phyloP scores from a whole-genome alignment of 1,140 invertebrate species.

The Bacillus rossius region DNA sequence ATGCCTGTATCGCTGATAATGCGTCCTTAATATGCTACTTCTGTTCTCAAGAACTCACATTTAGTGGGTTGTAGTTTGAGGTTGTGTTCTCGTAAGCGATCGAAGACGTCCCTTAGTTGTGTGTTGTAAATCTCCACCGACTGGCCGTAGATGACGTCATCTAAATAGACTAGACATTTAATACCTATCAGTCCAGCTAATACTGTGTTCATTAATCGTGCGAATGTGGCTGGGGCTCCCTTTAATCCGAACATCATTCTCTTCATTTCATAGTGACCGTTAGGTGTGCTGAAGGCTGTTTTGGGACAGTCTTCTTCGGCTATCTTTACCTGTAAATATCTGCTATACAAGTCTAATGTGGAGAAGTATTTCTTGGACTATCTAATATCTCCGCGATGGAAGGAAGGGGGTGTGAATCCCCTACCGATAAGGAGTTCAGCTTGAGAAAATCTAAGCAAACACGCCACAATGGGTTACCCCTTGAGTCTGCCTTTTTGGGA shows the following conservation, averaged over 20 bases:
- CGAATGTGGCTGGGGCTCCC: slow-evolving; percentile 40
- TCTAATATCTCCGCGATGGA: slow-evolving; percentile 40
- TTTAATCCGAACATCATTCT: slow-evolving; percentile 40
- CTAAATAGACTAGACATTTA: slow-evolving; percentile 38
- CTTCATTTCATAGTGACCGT: slow-evolving; percentile 38
- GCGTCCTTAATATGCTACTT: slow-evolving; percentile 3
- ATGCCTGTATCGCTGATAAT: slow-evolving; percentile 16
- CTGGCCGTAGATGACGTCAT: too few relatives aligned
- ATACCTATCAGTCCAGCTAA: slow-evolving; percentile 29
- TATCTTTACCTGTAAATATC: slow-evolving; percentile 37
- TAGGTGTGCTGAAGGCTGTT: slow-evolving; percentile 36
- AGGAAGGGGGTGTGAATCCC: slow-evolving; percentile 45
- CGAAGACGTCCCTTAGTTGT: slow-evolving; percentile 35
- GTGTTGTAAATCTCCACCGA: slow-evolving; percentile 33
- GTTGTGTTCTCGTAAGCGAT: slow-evolving; percentile 29
- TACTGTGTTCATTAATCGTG: slow-evolving; percentile 39
- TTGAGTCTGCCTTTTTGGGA: background rate
- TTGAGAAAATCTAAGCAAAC: slow-evolving; percentile 42
- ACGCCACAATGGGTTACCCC: slow-evolving; percentile 17
- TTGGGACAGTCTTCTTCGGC: slow-evolving; percentile 29
- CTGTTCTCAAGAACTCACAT: too few relatives aligned
- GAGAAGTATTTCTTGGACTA: slow-evolving; percentile 29
- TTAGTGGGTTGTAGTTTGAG: too few relatives aligned
- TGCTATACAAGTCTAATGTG: slow-evolving; percentile 41
- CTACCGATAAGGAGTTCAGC: slow-evolving; percentile 23